Percentiles rank a stretch among this genome's conserved stretches.
Evolutionary conservation across 1,140 invertebrate species (phyloP).

Genomic region (Leptopilina clavipes): DNA sequence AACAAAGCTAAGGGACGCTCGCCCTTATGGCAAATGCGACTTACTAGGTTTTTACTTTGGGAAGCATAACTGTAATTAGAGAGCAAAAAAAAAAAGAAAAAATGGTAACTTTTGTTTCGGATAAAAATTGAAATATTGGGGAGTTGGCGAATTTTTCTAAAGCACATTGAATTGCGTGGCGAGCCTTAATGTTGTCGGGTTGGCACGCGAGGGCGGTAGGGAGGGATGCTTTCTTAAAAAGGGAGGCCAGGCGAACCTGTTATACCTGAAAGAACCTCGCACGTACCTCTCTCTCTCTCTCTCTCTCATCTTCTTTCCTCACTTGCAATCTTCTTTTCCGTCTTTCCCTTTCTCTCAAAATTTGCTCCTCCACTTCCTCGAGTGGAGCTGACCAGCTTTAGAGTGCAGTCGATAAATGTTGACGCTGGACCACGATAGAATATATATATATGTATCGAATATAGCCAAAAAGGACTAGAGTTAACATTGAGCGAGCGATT

Average conservation of each 20-base stretch:
- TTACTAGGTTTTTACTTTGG: too few relatives aligned
- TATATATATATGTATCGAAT: slow-evolving; percentile 44
- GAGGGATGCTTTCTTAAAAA: slow-evolving; percentile 55
- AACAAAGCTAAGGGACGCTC: too few relatives aligned
- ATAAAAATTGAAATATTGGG: too few relatives aligned
- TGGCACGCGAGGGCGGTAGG: slow-evolving; percentile 47
- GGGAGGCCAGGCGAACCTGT: slow-evolving; percentile 64
- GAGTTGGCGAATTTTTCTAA: neutral
- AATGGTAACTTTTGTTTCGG: too few relatives aligned
- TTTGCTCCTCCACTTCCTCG: slow-evolving; percentile 47
- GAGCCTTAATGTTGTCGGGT: slow-evolving; percentile 32
- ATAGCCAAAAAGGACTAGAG: slow-evolving; percentile 53
- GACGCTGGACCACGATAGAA: slow-evolving; percentile 47
- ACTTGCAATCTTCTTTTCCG: slow-evolving; percentile 44
- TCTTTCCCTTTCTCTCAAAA: slow-evolving; percentile 37
- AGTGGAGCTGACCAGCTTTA: neutral
- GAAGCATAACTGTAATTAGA: too few relatives aligned
- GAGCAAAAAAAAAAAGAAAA: too few relatives aligned
- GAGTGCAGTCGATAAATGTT: slow-evolving; percentile 1
- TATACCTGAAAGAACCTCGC: slow-evolving; percentile 62
- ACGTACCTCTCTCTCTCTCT: slow-evolving; percentile 23
- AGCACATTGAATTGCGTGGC: slow-evolving; percentile 3
- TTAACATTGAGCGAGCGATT: slow-evolving; percentile 49
- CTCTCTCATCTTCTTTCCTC: slow-evolving; percentile 44
- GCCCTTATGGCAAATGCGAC: too few relatives aligned